Base-by-base conservation (phyloP, 1,140 invertebrate genomes). In the Anoplolepis gracilipes region DNA sequence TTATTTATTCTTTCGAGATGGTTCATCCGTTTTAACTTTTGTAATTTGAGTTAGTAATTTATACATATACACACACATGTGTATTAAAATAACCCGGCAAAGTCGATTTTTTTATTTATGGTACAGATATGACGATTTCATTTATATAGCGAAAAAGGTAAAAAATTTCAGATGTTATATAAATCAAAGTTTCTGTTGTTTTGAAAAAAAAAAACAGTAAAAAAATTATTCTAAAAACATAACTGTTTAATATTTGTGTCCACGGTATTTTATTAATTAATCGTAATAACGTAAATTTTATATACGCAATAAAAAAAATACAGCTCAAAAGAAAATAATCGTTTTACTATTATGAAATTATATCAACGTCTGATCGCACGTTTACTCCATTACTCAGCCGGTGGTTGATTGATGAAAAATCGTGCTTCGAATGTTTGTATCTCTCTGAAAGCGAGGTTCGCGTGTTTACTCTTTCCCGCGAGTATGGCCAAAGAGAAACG, bases 391-490 rank as follows among this genome's bases (percentile, higher is more conserved):
- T 62, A 69, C 64, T 79, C 16, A 25, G n/a, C 36, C 33, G 30
- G 13, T 28, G 42, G 8, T 36, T 67, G n/a, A 79, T 79, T 46
- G 62, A 79, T 69, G 62, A 25, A 53, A 69, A 53, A 79, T 69
- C 76, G 30, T 55, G 62, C 16, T 69, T 8, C 30, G 42, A 65
- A 78, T 36, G 16, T 49, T 64, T 11, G 28, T n/a, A 36, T 78
- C 49, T 53, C 42, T n/a, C 30, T 5, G 19, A 36, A n/a, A 36
- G n/a, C 7, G 16, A 28, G 22, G 16, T 7, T 25, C 36, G 42
- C 42, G 16, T 64, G 49, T 77, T 77, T 77, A 33, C 22, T 30
- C 5, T 49, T 77, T 62, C 28, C 3, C 36, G 7, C 13, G 8
- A 49, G 42, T 67, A 6, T 62, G 42, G 13, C 0, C 30, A 39